Conservation (phyloP, 2,888 invertebrate genomes). For the Dryococelus australis region DNA sequence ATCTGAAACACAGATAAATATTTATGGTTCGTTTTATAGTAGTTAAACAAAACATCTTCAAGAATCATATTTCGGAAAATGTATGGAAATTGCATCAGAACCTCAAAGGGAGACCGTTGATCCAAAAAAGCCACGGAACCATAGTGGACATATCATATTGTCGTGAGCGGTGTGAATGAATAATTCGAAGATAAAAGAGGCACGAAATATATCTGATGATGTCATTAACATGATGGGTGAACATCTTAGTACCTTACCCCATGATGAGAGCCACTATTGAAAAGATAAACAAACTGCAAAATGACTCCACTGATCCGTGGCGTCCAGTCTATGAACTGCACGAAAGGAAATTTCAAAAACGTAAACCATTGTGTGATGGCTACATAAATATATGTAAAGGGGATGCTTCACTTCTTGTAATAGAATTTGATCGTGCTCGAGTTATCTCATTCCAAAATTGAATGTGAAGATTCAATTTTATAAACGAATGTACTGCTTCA, state of each 20-base stretch:
- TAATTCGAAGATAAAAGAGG: background rate
- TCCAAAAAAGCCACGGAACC: background rate
- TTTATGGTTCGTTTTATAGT: background rate
- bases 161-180: background rate
- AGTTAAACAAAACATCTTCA: background rate
- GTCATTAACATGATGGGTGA: background rate
- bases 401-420: too few species aligned
- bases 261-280: constrained; percentile 12
- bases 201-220: background rate
- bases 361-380: too few species aligned
- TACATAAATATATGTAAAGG: too few species aligned
- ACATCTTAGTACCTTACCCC: constrained; percentile 9
- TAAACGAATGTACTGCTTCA: constrained; percentile 16
- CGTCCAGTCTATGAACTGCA: too few species aligned
- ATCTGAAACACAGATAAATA: background rate
- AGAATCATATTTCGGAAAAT: background rate
- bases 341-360: too few species aligned
- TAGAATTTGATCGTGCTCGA: too few species aligned
- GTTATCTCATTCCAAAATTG: too few species aligned
- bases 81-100: background rate
- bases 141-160: background rate
- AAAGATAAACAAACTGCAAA: background rate
- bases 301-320: too few species aligned
- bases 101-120: background rate
- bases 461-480: too few species aligned